These are phyloP conservation scores for Cryptocephalus moraei DNA, from an alignment of 2,888 invertebrate genomes.

Conservation along the genomic window DNA sequence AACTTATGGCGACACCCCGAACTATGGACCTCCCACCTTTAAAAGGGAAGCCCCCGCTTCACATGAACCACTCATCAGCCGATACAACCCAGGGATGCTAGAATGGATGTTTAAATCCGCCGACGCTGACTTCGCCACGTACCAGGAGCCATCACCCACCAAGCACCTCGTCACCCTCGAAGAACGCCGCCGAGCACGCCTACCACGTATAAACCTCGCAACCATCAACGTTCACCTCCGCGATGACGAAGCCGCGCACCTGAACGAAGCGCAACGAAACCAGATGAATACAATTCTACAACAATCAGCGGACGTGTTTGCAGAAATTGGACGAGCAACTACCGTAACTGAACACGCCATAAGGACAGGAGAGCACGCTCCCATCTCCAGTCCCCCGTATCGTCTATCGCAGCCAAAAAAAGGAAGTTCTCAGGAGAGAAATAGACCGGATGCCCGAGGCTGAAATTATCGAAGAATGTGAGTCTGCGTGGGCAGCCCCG, in stretches of 20 bases:
- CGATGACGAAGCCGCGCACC: neutral
- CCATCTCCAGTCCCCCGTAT: conserved; percentile 25
- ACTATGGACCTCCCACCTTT: too few species aligned
- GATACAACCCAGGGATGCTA: too few species aligned
- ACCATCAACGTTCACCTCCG: neutral
- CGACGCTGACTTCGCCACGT: too few species aligned
- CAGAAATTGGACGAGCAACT: conserved; percentile 14
- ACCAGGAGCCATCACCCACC: too few species aligned
- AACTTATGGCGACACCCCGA: too few species aligned
- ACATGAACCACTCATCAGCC: too few species aligned
- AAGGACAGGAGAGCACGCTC: conserved; percentile 2
- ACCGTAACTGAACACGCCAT: conserved; percentile 11
- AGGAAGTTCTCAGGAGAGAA: conserved; percentile 14
- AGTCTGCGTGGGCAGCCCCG: conserved; percentile 29
- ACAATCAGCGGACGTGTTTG: neutral
- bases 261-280: neutral
- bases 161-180: neutral
- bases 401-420: conserved; percentile 19
- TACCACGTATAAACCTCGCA: neutral
- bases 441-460: conserved; percentile 23
- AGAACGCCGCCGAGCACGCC: neutral
- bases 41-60: too few species aligned
- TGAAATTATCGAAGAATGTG: conserved; percentile 28
- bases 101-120: too few species aligned
- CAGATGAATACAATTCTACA: neutral